These are phyloP conservation scores for Acrocyrtus sp. DNA, from an alignment of 2,888 invertebrate genomes.

Conservation along the genomic window DNA sequence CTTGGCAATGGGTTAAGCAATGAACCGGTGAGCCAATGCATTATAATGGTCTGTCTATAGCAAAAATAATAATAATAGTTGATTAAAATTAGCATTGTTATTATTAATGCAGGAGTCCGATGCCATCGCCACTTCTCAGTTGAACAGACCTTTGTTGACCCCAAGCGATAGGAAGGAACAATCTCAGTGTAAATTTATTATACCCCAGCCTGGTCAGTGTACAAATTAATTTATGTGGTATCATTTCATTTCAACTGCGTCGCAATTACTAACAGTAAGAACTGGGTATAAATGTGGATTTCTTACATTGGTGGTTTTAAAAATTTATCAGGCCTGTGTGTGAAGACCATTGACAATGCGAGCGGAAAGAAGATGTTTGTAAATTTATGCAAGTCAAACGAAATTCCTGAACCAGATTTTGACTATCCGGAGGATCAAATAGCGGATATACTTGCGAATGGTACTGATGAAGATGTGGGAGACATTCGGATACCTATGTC, in stretches of 20 bases:
- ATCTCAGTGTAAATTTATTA: slow-evolving; percentile 60
- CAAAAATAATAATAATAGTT: neutral
- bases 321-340: slow-evolving; percentile 62
- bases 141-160: slow-evolving; percentile 43
- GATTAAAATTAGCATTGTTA: too few relatives aligned
- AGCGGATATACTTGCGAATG: slow-evolving; percentile 65
- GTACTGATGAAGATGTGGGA: slow-evolving; percentile 66
- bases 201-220: slow-evolving; percentile 56
- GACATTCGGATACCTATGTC: slow-evolving; percentile 68
- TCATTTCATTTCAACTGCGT: neutral
- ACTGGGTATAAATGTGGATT: slow-evolving; percentile 1
- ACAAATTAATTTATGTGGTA: too few relatives aligned
- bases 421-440: slow-evolving; percentile 66
- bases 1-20: neutral
- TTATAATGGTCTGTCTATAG: neutral
- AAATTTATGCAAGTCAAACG: slow-evolving; percentile 67
- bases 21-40: slow-evolving; percentile 5
- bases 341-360: slow-evolving; percentile 63
- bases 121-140: neutral
- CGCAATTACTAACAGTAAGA: neutral
- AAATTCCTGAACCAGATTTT: slow-evolving; percentile 61
- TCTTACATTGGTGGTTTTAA: neutral
- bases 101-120: slow-evolving; percentile 12
- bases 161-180: slow-evolving; percentile 58
- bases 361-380: slow-evolving; percentile 65